Percentiles rank a stretch among this genome's conserved stretches.
phyloP scores from a whole-genome alignment of 2,113 vertebrate species.

The Cephalophus harveyi region DNA sequence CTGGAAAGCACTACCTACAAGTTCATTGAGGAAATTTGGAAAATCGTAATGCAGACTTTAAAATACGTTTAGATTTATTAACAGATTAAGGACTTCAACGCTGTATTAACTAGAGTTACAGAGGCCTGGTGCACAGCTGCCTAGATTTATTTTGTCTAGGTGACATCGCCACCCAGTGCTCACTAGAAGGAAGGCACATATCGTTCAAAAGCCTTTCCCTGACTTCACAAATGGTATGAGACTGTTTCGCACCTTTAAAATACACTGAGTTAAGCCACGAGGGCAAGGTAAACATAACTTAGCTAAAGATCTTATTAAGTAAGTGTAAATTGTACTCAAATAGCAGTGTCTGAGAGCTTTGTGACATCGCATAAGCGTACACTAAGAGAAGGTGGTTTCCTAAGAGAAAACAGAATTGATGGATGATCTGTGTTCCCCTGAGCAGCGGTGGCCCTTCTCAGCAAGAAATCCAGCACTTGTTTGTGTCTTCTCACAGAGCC shows the following conservation, averaged over 20 bases:
- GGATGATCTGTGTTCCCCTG: rapidly evolving
- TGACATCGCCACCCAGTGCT: background rate
- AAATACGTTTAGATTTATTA: background rate
- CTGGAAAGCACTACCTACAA: background rate
- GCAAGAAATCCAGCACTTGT: background rate
- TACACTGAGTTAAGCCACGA: background rate
- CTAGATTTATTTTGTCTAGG: background rate
- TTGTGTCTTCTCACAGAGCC: background rate
- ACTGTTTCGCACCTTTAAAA: background rate
- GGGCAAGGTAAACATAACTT: background rate
- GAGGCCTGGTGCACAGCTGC: background rate
- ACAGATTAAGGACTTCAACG: background rate
- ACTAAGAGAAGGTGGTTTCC: background rate
- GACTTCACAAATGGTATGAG: background rate
- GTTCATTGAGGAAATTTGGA: background rate
- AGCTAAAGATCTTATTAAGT: background rate
- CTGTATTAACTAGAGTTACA: background rate
- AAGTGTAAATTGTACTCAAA: background rate
- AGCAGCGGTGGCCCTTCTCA: background rate
- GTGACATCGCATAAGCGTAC: background rate
- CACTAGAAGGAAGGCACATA: background rate
- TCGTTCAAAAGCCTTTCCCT: background rate
- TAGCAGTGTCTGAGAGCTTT: background rate
- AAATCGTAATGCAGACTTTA: background rate
- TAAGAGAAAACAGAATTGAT: background rate